Evolutionary conservation across 2,113 vertebrate genomes (phyloP).

Genomic region (rat (Rattus norvegicus)): DNA sequence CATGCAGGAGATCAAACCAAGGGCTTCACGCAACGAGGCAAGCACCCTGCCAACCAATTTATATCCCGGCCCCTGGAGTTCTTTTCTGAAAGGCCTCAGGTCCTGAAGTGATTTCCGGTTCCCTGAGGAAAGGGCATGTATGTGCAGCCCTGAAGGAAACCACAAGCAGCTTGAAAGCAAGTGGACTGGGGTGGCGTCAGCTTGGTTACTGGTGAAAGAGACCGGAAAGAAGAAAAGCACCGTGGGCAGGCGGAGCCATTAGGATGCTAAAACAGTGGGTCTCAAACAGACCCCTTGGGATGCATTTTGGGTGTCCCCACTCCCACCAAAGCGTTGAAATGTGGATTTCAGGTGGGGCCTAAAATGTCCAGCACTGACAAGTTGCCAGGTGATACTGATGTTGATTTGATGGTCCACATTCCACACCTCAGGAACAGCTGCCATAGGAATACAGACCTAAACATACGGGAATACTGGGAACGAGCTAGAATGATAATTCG

Average conservation of each 20-base stretch:
- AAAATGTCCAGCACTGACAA: not conserved
- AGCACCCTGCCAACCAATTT: not conserved
- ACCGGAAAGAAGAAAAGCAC: not conserved
- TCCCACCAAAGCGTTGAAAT: not conserved
- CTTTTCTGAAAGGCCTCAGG: not conserved
- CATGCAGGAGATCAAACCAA: not conserved
- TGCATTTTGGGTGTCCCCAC: not conserved
- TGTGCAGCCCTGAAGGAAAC: not conserved
- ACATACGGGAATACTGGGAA: not conserved
- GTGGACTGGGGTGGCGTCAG: no score
- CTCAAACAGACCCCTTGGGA: not conserved
- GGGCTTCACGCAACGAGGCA: not conserved
- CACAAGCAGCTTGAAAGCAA: not conserved
- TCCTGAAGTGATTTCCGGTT: not conserved
- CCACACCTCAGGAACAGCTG: not conserved
- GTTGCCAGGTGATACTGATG: not conserved
- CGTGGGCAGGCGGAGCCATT: not conserved
- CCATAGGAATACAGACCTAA: not conserved
- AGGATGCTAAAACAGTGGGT: not conserved
- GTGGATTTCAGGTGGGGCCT: not conserved
- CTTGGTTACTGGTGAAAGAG: not conserved
- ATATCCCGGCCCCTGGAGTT: not conserved
- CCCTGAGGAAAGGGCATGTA: not conserved
- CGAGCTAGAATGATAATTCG: not conserved
- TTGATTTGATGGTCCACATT: not conserved